These are phyloP conservation scores for Drosophila oshimai DNA, from an alignment of 1,140 invertebrate genomes.

Conservation along the genomic window DNA sequence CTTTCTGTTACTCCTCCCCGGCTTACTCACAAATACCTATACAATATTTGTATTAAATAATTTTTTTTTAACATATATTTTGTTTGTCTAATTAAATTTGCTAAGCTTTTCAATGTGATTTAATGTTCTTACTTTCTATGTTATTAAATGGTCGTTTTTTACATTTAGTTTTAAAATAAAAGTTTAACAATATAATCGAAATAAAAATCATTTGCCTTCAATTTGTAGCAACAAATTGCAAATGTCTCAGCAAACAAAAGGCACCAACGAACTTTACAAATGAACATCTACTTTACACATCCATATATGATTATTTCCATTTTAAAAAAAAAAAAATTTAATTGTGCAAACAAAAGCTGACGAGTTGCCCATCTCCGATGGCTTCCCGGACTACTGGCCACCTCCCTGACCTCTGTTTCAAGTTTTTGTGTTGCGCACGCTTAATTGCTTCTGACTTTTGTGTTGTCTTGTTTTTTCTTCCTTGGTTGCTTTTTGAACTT, in stretches of 20 bases:
- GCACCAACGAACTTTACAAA: conserved; percentile 44
- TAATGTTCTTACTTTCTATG: conserved; percentile 40
- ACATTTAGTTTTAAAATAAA: conserved; percentile 24
- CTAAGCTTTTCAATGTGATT: conserved; percentile 10
- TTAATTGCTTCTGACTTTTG: conserved; percentile 69
- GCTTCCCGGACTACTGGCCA: conserved; percentile 13
- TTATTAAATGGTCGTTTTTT: conserved; percentile 13
- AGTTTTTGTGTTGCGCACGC: conserved; percentile 39
- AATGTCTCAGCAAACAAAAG: conserved; percentile 57
- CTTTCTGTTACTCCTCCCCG: no score
- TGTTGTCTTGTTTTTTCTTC: conserved; percentile 34
- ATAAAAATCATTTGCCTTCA: conserved; percentile 54
- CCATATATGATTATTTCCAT: conserved; percentile 4
- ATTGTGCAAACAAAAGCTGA: conserved; percentile 67
- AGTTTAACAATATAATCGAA: conserved; percentile 7
- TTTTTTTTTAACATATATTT: no score
- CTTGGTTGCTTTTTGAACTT: conserved; percentile 65
- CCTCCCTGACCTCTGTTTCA: conserved; percentile 14
- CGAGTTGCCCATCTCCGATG: conserved; percentile 16
- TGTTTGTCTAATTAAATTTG: no score
- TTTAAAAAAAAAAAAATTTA: conserved; percentile 34
- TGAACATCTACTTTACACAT: no score
- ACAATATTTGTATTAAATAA: no score
- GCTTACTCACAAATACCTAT: no score
- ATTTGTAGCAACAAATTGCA: conserved; percentile 70